These are phyloP conservation scores for Struthidea cinerea DNA, from an alignment of 2,113 vertebrate genomes.

Conservation along the genomic window DNA sequence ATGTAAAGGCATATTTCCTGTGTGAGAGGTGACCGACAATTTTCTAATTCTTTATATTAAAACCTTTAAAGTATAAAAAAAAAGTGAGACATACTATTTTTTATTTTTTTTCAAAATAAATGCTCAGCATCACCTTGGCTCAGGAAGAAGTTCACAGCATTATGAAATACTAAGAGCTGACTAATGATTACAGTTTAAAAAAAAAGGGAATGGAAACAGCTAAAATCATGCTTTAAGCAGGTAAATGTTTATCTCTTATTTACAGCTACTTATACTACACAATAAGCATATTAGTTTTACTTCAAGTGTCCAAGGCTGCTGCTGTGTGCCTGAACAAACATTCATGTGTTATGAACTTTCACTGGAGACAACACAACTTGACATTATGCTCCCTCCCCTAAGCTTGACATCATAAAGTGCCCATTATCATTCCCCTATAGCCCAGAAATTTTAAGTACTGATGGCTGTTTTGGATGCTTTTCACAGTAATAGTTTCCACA, in stretches of 20 bases:
- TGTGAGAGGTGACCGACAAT: not conserved
- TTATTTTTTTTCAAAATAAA: not conserved
- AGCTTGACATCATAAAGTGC: not conserved
- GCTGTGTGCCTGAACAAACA: not conserved
- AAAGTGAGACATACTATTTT: not conserved
- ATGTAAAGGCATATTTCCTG: not conserved
- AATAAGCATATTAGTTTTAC: not conserved
- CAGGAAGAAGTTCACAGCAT: not conserved
- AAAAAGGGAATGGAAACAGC: not conserved
- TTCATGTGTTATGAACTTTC: fast-evolving
- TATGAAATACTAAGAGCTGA: not conserved
- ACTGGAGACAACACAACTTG: not conserved
- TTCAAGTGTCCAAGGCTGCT: not conserved
- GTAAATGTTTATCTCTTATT: not conserved
- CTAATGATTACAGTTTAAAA: not conserved
- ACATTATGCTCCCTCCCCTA: not conserved
- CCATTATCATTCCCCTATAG: not conserved
- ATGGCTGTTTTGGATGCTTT: not conserved
- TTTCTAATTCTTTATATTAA: not conserved
- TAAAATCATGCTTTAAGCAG: not conserved
- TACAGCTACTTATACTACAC: not conserved
- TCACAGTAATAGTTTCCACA: not conserved
- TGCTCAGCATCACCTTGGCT: not conserved
- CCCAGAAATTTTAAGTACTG: not conserved
- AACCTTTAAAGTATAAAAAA: not conserved